phyloP scores from a whole-genome alignment of 2,113 vertebrate genomes.

The Ophiodon elongatus region DNA sequence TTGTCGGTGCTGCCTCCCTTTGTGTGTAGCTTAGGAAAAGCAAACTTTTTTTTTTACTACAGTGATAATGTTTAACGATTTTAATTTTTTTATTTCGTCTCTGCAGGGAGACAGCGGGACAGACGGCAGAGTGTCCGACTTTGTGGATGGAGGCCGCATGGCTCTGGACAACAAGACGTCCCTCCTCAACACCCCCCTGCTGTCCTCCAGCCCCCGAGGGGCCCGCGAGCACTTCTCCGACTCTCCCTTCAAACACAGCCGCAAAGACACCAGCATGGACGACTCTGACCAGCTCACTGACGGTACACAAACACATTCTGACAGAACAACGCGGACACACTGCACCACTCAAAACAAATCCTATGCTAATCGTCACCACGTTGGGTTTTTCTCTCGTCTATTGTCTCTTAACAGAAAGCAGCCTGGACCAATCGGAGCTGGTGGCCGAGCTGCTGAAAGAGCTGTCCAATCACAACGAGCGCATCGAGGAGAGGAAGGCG shows the following conservation, averaged over 20 bases:
- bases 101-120: conserved; percentile 82
- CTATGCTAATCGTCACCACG: no score
- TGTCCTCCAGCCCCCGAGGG: conserved; percentile 90
- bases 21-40: neutral
- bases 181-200: conserved; percentile 91
- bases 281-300: conserved; percentile 73
- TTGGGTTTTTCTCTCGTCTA: neutral
- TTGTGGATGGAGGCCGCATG: conserved; percentile 87
- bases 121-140: conserved; percentile 84
- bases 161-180: conserved; percentile 95
- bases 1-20: no score
- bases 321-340: neutral
- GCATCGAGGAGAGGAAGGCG: conserved; percentile 93
- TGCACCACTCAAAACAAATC: neutral
- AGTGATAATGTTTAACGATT: neutral
- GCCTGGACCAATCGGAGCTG: conserved; percentile 93
- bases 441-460: conserved; percentile 95
- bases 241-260: conserved; percentile 88
- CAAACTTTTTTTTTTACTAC: neutral
- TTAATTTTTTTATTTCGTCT: neutral
- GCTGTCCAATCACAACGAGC: conserved; percentile 95
- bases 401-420: conserved; percentile 83
- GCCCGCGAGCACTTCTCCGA: conserved; percentile 92
- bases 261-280: conserved; percentile 93
- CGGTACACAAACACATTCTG: conserved; percentile 47